phyloP scores from a whole-genome alignment of 2,113 vertebrate genomes.

The Misgurnus anguillicaudatus region DNA sequence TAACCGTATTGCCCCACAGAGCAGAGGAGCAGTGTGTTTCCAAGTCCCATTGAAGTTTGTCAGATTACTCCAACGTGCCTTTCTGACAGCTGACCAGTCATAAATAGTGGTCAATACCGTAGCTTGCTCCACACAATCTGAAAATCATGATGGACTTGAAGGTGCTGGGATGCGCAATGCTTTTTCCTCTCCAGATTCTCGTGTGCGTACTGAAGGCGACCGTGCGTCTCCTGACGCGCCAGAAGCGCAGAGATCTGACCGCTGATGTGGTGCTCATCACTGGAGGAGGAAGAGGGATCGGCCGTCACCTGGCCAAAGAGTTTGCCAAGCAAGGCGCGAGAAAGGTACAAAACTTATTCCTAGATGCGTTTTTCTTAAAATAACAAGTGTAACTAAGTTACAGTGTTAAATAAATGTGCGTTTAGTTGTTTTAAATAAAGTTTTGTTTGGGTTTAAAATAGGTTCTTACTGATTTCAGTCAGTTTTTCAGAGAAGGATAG shows the following conservation, averaged over 20 bases:
- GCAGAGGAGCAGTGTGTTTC: background rate
- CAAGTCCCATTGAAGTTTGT: background rate
- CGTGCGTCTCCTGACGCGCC: conserved; percentile 71
- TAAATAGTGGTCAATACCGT: background rate
- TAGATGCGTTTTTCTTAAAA: background rate
- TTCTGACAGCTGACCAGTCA: conserved; percentile 28
- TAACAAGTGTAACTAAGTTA: background rate
- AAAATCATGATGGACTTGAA: conserved; percentile 73
- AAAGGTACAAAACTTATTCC: conserved; percentile 74
- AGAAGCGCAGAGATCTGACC: conserved; percentile 75
- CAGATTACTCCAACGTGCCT: background rate
- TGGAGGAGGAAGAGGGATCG: conserved; percentile 85
- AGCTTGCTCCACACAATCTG: background rate
- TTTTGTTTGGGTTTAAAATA: no score
- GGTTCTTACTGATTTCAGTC: no score
- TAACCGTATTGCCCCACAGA: background rate
- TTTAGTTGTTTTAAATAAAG: no score
- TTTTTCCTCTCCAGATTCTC: conserved; percentile 78
- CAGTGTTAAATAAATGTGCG: background rate
- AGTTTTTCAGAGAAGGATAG: no score
- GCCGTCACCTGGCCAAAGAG: conserved; percentile 81
- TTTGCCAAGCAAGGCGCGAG: conserved; percentile 80
- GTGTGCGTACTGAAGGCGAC: conserved; percentile 75
- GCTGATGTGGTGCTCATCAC: conserved; percentile 83
- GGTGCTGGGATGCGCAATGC: conserved; percentile 75